Evolutionary conservation across 1,140 invertebrate species (phyloP), one percentile per base, ranked within the genome.

Genomic region (Magallana gigas): DNA sequence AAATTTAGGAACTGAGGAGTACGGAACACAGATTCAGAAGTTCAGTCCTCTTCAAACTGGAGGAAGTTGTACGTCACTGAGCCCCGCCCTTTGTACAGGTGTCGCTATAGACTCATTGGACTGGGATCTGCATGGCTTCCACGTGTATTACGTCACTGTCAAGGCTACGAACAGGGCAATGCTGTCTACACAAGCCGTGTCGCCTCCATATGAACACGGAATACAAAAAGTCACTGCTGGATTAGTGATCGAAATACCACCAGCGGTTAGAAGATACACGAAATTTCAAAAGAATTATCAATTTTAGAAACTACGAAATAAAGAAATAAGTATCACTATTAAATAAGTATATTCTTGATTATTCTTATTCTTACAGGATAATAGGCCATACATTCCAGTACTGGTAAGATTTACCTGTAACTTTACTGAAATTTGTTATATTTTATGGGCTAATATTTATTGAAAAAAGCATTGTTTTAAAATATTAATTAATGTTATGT

Each of bases 81-180:
- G 8, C 4, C 88, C 87, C 12, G 83, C 87, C 29, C 56, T 85
- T 8, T 91, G 90, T 83, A 90, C 88, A 12, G 76, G 84, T 56
- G 36, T 89, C 7, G 23, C 60, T 56, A 82, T 88, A 56, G 4
- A 29, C 11, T 23, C 8, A 1, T 56, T 89, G 1, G 36, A 86
- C 57, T 90, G 89, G 89, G 59, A 87, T 16, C 83, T 91, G 1
- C 90, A 91, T 71, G 80, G 83, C 0, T 57, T 80, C 6, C 85
- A 88, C 57, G 84, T 57, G 1, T 91, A 91, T 71, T 89, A 89
- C 59, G 84, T 88, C 16, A 85, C 87, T 12, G 76, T 91, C 0
- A 89, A 87, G 62, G 90, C 87, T 16, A 84, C 59, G 11, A 91
- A 91, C 57, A 83, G 85, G 3, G 88, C 87, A n/a, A 85, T 85